Base-by-base conservation (phyloP, 2,113 vertebrate species). In the Connochaetes taurinus region DNA sequence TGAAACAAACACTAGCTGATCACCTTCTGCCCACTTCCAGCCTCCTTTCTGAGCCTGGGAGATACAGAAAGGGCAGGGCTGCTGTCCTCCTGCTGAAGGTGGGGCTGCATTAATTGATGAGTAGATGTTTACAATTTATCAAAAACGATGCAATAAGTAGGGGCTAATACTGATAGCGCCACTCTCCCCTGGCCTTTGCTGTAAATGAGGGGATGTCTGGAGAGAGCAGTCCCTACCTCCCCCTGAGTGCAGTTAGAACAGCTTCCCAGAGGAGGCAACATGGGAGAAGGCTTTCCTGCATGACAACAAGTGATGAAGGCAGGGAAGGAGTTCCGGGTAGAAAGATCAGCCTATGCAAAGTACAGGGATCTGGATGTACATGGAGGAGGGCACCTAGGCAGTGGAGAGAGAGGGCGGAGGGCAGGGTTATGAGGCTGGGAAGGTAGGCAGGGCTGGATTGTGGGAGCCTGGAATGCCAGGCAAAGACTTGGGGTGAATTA, bases 271-370 rank as follows among this genome's bases (percentile, higher is more conserved):
- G 90, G 47, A 82, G 67, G 67, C 84, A 29, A 23, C 2, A 1
- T 7, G 3, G n/a, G 31, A 55, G 31, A 23, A 36, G 57, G 25
- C 52, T 55, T 64, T 62, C 27, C 23, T 0, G 0, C 10, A 0
- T 40, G 67, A 40, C 19, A 21, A n/a, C 8, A 23, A 55, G 40
- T 2, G 29, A 45, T 88, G 83, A 45, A 55, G 80, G 50, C 58
- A 23, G 43, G 58, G 27, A 45, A 29, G 89, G 17, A 1, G 5
- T 36, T 67, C n/a, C 45, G 27, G 81, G 81, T 11, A 10, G 81
- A 40, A 45, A 60, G 31, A 27, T 80, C 40, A n/a, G 57, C 7
- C 58, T 58, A 2, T 25, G 31, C 13, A 47, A 71, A 60, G 58
- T 21, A 8, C 31, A 27, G 31, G 9, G 53, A 19, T 3, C 2